Percentiles rank a stretch among this genome's conserved stretches.
phyloP scores from a whole-genome alignment of 2,797 vertebrate species.

The Amblyopsis hoosieri region DNA sequence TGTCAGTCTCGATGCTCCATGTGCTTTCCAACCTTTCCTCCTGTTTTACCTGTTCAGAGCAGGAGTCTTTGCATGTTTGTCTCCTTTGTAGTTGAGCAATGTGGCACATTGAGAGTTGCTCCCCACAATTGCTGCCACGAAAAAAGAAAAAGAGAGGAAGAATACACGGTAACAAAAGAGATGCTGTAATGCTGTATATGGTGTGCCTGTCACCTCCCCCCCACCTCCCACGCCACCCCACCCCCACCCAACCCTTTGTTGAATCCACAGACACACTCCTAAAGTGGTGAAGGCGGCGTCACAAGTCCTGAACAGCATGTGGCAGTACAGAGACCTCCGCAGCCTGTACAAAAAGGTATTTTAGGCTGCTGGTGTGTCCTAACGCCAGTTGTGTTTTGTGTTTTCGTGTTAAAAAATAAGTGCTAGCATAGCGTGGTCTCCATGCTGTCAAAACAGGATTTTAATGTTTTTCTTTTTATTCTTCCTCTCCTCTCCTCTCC shows the following conservation, averaged over 20 bases:
- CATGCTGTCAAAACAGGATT: too few relatives aligned
- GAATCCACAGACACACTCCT: slow-evolving; percentile 87
- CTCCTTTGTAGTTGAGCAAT: background rate
- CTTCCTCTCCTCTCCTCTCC: background rate
- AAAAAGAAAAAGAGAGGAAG: too few relatives aligned
- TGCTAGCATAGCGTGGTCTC: too few relatives aligned
- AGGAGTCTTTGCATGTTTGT: background rate
- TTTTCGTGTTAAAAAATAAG: background rate
- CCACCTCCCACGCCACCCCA: too few relatives aligned
- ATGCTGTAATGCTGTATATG: slow-evolving; percentile 56
- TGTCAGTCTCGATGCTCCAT: too few relatives aligned
- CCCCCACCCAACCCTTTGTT: slow-evolving; percentile 25
- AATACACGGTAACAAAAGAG: background rate
- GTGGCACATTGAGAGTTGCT: background rate
- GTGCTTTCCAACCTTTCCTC: too few relatives aligned
- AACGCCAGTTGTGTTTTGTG: background rate
- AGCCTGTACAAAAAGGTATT: slow-evolving; percentile 95
- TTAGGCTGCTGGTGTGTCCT: background rate
- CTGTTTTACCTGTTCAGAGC: background rate
- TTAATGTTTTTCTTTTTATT: slow-evolving; percentile 11
- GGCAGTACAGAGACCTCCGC: slow-evolving; percentile 97
- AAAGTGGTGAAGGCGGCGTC: slow-evolving; percentile 97
- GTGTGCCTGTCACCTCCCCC: slow-evolving; percentile 20
- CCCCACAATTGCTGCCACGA: background rate
- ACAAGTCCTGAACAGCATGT: slow-evolving; percentile 95